Conservation (phyloP, 2,113 vertebrate species). For the Azemiops feae region DNA sequence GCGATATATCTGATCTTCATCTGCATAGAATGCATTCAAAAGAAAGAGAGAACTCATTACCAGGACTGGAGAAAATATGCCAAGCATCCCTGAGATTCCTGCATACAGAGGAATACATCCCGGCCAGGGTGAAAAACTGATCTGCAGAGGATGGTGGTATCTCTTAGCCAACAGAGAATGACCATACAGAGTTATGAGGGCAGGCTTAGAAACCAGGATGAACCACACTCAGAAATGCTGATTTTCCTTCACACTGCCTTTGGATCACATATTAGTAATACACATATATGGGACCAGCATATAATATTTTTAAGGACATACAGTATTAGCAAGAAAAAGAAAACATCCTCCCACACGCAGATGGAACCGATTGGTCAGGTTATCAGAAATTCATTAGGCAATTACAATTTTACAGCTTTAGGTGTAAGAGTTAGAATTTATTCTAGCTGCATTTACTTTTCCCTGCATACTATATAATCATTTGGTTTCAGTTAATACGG, state of each 20-base stretch:
- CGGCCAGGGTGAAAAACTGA: not conserved
- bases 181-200: not conserved
- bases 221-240: not conserved
- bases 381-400: not conserved
- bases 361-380: not conserved
- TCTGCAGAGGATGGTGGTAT: not conserved
- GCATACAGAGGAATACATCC: not conserved
- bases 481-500: not conserved
- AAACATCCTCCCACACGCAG: not conserved
- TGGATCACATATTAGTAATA: not conserved
- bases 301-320: not conserved
- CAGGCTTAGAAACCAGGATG: not conserved
- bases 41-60: not conserved
- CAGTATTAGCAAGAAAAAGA: not conserved
- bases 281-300: not conserved
- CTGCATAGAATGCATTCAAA: not conserved
- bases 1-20: not conserved
- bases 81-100: not conserved
- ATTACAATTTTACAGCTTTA: not conserved
- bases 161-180: not conserved
- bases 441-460: not conserved
- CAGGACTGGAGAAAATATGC: not conserved
- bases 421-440: not conserved
- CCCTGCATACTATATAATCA: not conserved
- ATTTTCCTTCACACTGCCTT: not conserved